Evolutionary conservation across 2,113 vertebrate species (phyloP).

Genomic region (Narcine bancroftii): DNA sequence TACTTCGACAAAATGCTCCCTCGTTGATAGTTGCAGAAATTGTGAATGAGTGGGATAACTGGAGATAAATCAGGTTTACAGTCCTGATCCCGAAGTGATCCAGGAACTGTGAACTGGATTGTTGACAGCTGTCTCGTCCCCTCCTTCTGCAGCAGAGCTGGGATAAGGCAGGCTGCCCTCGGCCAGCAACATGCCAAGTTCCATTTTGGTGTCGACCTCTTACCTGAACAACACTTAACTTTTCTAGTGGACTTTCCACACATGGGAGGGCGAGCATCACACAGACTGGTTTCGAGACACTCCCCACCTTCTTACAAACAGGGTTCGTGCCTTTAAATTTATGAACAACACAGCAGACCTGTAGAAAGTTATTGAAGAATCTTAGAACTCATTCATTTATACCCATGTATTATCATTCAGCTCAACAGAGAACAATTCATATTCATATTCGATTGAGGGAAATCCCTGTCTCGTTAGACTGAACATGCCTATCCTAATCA

Average conservation of each 20-base stretch:
- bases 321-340: slow-evolving; percentile 51
- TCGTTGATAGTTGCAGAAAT: background rate
- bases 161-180: background rate
- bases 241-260: slow-evolving; percentile 77
- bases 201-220: slow-evolving; percentile 50
- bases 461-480: background rate
- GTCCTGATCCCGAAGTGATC: background rate
- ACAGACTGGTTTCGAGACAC: slow-evolving; percentile 51
- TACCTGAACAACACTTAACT: slow-evolving; percentile 86
- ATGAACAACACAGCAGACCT: slow-evolving; percentile 58
- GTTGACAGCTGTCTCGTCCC: background rate
- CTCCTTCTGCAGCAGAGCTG: background rate
- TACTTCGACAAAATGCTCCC: background rate
- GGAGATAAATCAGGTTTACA: slow-evolving; percentile 28
- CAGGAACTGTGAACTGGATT: slow-evolving; percentile 25
- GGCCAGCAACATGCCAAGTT: background rate
- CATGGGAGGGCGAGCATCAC: slow-evolving; percentile 60
- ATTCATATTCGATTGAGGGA: background rate
- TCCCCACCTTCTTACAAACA: slow-evolving; percentile 27
- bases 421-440: background rate
- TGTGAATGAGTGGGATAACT: background rate
- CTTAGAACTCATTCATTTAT: background rate
- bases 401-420: background rate
- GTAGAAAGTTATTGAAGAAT: background rate
- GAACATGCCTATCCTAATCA: background rate